These are phyloP conservation scores for Octopus bimaculoides DNA, from an alignment of 1,140 invertebrate genomes.

Conservation along the genomic window DNA sequence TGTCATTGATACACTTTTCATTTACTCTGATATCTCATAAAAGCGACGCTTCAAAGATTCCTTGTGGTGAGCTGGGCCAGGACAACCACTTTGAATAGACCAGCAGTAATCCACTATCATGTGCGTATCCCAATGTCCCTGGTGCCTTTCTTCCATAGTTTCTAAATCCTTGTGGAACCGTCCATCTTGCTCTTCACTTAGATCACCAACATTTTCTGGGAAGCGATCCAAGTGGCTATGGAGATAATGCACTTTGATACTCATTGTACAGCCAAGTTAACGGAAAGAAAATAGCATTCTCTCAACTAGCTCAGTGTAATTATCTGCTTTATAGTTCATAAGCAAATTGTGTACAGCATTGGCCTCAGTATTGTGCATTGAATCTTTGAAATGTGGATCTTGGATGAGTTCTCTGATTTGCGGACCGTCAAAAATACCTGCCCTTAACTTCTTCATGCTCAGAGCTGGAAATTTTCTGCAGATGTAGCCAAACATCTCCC, in stretches of 20 bases:
- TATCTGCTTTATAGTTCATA: not conserved
- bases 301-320: not conserved
- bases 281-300: not conserved
- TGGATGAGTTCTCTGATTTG: too few relatives aligned
- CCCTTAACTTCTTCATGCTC: too few relatives aligned
- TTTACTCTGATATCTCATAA: not conserved
- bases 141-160: conserved; percentile 4
- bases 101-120: not conserved
- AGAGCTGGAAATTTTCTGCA: too few relatives aligned
- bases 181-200: not conserved
- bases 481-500: too few relatives aligned
- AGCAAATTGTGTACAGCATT: too few relatives aligned
- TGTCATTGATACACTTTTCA: not conserved
- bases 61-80: not conserved
- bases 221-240: not conserved
- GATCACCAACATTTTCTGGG: conserved; percentile 4
- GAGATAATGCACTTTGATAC: not conserved
- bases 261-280: not conserved
- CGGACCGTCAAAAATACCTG: too few relatives aligned
- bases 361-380: too few relatives aligned
- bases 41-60: not conserved
- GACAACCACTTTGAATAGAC: not conserved
- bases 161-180: not conserved
- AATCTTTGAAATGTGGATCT: too few relatives aligned
- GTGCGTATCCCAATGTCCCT: not conserved